Evolutionary conservation across 2,888 invertebrate species (phyloP).

Genomic region (Stratiomys singularior): DNA sequence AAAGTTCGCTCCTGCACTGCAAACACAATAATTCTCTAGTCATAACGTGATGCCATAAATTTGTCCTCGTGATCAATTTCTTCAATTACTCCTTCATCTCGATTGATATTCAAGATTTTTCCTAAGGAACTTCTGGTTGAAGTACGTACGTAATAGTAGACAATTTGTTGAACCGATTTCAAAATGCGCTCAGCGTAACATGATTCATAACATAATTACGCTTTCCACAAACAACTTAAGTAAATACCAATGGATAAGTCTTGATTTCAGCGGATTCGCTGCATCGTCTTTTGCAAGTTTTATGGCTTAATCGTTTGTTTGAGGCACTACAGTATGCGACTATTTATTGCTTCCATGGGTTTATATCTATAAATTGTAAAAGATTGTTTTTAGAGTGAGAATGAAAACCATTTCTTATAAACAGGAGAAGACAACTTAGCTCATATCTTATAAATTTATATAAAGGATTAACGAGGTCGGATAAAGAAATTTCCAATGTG

Average conservation of each 20-base stretch:
- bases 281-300: neutral
- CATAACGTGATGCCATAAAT: slow-evolving; percentile 7
- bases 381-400: no score
- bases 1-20: neutral
- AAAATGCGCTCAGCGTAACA: neutral
- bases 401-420: no score
- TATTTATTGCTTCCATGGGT: no score
- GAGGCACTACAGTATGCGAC: no score
- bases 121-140: neutral
- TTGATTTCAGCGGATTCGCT: neutral
- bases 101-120: neutral
- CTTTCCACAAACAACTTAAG: neutral
- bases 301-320: no score
- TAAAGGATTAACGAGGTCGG: no score
- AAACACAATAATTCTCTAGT: neutral
- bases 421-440: no score
- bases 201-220: slow-evolving; percentile 29
- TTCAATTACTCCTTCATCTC: slow-evolving; percentile 6
- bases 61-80: slow-evolving; percentile 40
- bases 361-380: no score
- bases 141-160: neutral
- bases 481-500: no score
- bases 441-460: no score
- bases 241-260: neutral
- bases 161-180: neutral